Evolutionary conservation across 2,888 invertebrate species (phyloP), one percentile per base, ranked within the genome.

Genomic region (Boloria euphrosyne): DNA sequence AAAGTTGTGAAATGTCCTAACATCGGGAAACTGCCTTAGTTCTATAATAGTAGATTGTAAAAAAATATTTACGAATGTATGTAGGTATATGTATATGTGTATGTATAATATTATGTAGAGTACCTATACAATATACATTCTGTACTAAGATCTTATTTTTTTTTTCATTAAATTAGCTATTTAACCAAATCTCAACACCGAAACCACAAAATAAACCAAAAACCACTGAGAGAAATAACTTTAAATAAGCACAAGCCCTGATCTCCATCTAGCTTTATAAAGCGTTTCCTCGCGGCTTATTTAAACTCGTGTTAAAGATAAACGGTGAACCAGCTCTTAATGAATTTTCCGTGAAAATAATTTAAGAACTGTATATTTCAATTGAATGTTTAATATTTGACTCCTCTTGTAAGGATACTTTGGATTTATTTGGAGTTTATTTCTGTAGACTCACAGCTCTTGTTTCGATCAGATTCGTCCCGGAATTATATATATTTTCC

Each of bases 201-300:
- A 6, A 49, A 7, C 47, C 47, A 59, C 59, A 59, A 59, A 59
- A 31, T 50, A 47, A 59, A 59, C 31, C 59, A 27, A 16, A 16
- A 57, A 50, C 52, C 51, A 46, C 51, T 49, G 59, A 17, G 59
- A 51, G 38, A 49, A 38, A 49, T 49, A 63, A 50, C 58, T 51
- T 1, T 17, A 49, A 64, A 58, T 57, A 57, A 57, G 22, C 51
- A 31, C 16, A 49, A 46, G 31, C 44, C 44, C 14, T 44, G 44
- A 51, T 63, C 38, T 55, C 63, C 27, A 27, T 55, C 47, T 57
- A 50, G 44, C 49, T 44, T 51, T 55, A 50, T 38, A 16, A 22
- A 27, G 31, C 47, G 27, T 57, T 64, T 64, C 57, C 51, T 50
- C 50, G 27, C 17, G 17, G 51, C 16, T 64, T 57, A 51, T 63